Base-by-base conservation (phyloP, 2,888 invertebrate species). In the Ethmia dodecea region DNA sequence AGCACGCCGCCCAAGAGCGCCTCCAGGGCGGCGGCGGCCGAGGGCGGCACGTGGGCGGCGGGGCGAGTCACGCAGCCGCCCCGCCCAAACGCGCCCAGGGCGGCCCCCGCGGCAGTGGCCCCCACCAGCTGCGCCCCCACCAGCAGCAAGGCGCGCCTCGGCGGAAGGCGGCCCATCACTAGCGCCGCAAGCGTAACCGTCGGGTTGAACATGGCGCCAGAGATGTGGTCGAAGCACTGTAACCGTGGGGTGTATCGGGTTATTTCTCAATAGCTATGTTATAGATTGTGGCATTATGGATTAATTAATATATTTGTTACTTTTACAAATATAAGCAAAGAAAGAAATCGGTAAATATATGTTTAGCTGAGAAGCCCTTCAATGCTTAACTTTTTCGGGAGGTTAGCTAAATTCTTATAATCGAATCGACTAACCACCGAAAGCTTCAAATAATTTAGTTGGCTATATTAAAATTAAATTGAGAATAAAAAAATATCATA, bases 201-300 rank as follows among this genome's bases (percentile, higher is more conserved):
- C 6, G 94, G 94, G 77, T 94, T 94, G 43, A 94, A 55, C 66
- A 93, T 92, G 6, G 92, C 92, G 31, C 92, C 93, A 13, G 93
- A 93, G 12, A 94, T 83, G 67, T 93, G 93, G 28, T 92, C 94
- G 50, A 93, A 89, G 46, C 89, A 89, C 90, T 91, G 74, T 33
- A 75, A 79, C n/a, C 14, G 5, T 18, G n/a, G n/a, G n/a, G n/a
- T n/a, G n/a, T n/a, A n/a, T n/a, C n/a, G n/a, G n/a, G n/a, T 18
- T 18, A 5, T 4, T 18, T 18, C 18, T 18, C 8, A 18, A 18
- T 18, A 18, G 5, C 18, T 18, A 18, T 18, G 8, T 18, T 18
- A 4, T 18, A 18, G 8, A 8, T 18, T 5, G 4, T 18, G 5
- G 18, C 18, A 18, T 18, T 18, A 18, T 18, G 13, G n/a, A n/a